These are phyloP conservation scores for Anoplolepis gracilipes DNA, from an alignment of 1,140 invertebrate genomes.

Conservation along the genomic window DNA sequence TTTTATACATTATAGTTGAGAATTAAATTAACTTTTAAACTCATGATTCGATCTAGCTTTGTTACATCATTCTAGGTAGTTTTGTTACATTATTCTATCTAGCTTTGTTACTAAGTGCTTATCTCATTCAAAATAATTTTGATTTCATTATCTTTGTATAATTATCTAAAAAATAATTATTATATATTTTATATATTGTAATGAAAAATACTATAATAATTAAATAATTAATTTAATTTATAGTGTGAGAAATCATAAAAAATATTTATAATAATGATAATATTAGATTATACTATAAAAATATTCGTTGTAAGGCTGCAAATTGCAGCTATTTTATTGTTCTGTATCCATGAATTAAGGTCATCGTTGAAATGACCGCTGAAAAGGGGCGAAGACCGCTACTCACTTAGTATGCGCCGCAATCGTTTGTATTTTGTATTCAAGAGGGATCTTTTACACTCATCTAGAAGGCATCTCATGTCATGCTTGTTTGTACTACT, in stretches of 20 bases:
- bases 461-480: slow-evolving; percentile 41
- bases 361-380: slow-evolving; percentile 36
- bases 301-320: neutral
- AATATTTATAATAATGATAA: neutral
- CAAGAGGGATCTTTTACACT: slow-evolving; percentile 52
- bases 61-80: too few relatives aligned
- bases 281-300: neutral
- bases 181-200: neutral
- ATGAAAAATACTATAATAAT: neutral
- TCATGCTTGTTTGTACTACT: slow-evolving; percentile 37
- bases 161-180: neutral
- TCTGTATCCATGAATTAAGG: slow-evolving; percentile 36
- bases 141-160: neutral
- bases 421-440: slow-evolving; percentile 67
- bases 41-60: neutral
- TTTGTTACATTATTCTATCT: neutral
- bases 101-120: neutral
- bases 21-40: neutral
- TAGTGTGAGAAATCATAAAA: too few relatives aligned
- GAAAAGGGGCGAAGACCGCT: slow-evolving; percentile 71
- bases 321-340: neutral
- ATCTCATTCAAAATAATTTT: neutral
- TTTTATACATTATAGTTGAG: neutral
- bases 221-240: neutral
- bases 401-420: slow-evolving; percentile 73